Percentiles rank a stretch among this genome's conserved stretches.
phyloP scores from a whole-genome alignment of 2,113 vertebrate species.

The Carollia perspicillata region DNA sequence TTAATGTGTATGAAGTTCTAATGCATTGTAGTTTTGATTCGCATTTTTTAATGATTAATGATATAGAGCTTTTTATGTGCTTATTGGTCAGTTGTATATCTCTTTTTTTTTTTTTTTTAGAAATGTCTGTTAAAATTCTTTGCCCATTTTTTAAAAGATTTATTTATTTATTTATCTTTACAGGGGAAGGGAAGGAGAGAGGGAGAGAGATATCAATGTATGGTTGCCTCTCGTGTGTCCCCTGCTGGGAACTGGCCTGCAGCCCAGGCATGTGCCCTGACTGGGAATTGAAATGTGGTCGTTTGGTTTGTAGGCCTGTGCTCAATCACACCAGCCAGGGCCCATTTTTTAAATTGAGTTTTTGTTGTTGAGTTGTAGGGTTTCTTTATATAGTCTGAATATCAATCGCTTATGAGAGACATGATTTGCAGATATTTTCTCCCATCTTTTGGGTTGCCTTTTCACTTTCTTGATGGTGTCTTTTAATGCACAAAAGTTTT shows the following conservation, averaged over 20 bases:
- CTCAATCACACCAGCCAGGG: no score
- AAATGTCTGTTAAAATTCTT: neutral
- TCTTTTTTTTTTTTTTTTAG: neutral
- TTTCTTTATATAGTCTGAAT: neutral
- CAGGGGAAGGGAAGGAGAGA: no score
- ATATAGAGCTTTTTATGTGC: neutral
- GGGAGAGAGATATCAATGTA: no score
- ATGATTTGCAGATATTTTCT: neutral
- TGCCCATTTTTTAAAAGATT: neutral
- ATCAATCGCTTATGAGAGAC: neutral
- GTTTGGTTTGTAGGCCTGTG: no score
- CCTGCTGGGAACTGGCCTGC: no score
- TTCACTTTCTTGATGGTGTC: neutral
- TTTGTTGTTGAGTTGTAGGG: neutral
- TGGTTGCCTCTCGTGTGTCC: no score
- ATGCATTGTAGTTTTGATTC: neutral
- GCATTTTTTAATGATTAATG: neutral
- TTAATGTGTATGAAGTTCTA: neutral
- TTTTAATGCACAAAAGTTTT: neutral
- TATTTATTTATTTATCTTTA: no score
- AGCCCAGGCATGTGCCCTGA: no score
- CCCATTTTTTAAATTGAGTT: neutral
- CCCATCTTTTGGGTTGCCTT: neutral
- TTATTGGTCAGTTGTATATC: neutral
- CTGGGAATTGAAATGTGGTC: no score